A percentile compares a stretch with the other conserved stretches of the same genome.
Conservation (phyloP, 2,113 vertebrate species). For the Neoarius graeffei region DNA sequence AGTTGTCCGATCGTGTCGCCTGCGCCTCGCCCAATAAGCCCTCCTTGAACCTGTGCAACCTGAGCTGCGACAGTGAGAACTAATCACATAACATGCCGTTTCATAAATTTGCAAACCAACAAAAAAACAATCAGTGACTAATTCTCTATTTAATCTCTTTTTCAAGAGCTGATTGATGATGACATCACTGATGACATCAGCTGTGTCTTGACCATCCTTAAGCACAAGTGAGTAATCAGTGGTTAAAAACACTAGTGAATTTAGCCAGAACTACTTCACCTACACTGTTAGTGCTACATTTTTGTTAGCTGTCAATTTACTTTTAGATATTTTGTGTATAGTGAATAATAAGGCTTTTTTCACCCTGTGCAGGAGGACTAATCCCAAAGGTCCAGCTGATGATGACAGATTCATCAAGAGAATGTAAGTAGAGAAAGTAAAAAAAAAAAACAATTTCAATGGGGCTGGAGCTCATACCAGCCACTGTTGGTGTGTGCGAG, state of each 20-base stretch:
- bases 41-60: constrained; percentile 52
- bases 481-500: too few species aligned
- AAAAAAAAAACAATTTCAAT: neutral
- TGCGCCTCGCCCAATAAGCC: constrained; percentile 39
- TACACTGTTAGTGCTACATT: neutral
- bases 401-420: neutral
- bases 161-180: constrained; percentile 55
- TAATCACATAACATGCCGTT: neutral
- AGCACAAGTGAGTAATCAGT: constrained; percentile 44
- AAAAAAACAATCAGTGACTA: too few species aligned
- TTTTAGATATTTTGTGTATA: neutral
- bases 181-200: constrained; percentile 56
- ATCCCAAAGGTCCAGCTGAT: neutral
- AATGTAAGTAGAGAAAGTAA: constrained; percentile 41
- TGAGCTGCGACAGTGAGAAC: constrained; percentile 54
- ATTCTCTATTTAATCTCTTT: neutral
- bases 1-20: constrained; percentile 48
- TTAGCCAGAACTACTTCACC: neutral
- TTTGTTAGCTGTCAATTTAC: too few species aligned
- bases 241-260: neutral
- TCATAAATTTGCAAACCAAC: neutral
- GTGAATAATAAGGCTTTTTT: neutral
- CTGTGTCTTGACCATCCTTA: constrained; percentile 11
- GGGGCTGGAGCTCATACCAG: too few species aligned
- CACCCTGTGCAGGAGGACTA: neutral